Conservation (phyloP, 2,797 vertebrate genomes). For the Phylloscopus collybita region DNA sequence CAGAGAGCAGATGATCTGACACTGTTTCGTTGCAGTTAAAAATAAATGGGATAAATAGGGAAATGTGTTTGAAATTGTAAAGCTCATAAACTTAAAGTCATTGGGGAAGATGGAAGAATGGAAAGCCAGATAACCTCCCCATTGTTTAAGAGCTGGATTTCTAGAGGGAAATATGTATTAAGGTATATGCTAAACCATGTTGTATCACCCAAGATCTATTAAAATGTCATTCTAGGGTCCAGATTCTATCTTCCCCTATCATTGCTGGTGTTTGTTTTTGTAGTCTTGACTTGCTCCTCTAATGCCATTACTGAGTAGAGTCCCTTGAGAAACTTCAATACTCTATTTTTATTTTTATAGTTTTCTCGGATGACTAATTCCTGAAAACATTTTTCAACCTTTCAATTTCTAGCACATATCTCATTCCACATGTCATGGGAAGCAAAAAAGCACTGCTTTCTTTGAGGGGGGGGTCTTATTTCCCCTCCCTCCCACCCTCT, state of each 20-base stretch:
- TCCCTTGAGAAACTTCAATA: neutral
- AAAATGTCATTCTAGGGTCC: neutral
- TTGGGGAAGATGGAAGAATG: neutral
- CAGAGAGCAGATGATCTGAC: neutral
- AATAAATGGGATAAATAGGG: neutral
- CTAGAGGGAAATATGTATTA: neutral
- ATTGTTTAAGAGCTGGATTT: neutral
- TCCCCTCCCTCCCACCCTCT: neutral
- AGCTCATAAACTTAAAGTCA: neutral
- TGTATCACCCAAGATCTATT: neutral
- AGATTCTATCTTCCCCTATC: neutral
- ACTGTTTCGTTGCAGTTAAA: neutral
- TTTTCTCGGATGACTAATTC: conserved; percentile 36
- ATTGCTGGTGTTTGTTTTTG: neutral
- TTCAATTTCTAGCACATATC: neutral
- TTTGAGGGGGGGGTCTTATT: neutral
- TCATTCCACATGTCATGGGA: neutral
- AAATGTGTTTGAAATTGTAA: neutral
- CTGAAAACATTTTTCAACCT: conserved; percentile 31
- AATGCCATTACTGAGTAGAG: neutral
- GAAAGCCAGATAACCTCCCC: neutral
- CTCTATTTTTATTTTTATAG: conserved; percentile 24
- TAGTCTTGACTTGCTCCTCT: neutral
- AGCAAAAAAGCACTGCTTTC: neutral
- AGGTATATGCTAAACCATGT: neutral